These are phyloP conservation scores for Eucera pruinosa DNA, from an alignment of 2,888 invertebrate genomes.

Conservation along the genomic window DNA sequence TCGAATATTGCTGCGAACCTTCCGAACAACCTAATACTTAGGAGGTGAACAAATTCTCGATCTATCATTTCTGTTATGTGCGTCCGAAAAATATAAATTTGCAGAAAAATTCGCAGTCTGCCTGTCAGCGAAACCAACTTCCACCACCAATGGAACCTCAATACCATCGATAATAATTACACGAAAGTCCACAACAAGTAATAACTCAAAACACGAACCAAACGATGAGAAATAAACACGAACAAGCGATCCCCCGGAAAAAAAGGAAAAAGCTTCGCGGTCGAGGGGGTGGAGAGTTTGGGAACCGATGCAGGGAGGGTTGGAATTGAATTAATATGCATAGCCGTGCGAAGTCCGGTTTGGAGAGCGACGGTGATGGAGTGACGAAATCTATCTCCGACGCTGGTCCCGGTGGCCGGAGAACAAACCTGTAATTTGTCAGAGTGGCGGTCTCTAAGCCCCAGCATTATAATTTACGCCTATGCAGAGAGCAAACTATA, in stretches of 20 bases:
- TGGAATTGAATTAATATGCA: constrained; percentile 73
- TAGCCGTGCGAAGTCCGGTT: constrained; percentile 63
- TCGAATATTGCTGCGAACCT: too few species aligned
- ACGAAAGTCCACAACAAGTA: constrained; percentile 23
- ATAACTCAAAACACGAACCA: constrained; percentile 4
- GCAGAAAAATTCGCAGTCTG: too few species aligned
- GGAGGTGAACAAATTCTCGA: too few species aligned
- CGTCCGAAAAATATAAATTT: too few species aligned
- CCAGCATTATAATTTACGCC: constrained; percentile 74
- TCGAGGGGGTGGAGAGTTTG: constrained; percentile 9
- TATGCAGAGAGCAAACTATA: constrained; percentile 69
- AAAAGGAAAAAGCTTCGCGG: background rate
- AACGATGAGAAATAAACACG: constrained; percentile 8
- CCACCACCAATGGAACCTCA: too few species aligned
- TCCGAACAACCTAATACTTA: too few species aligned
- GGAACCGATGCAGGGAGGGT: constrained; percentile 30
- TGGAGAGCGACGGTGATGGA: constrained; percentile 68
- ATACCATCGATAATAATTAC: constrained; percentile 8
- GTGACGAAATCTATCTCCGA: constrained; percentile 71
- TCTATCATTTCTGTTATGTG: too few species aligned
- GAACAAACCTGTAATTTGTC: constrained; percentile 74
- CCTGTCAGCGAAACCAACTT: too few species aligned
- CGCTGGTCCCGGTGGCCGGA: constrained; percentile 60
- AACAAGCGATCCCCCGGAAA: background rate
- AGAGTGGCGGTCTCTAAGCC: constrained; percentile 70